Evolutionary conservation across 2,888 invertebrate species (phyloP).

Genomic region (Ametastegia equiseti): DNA sequence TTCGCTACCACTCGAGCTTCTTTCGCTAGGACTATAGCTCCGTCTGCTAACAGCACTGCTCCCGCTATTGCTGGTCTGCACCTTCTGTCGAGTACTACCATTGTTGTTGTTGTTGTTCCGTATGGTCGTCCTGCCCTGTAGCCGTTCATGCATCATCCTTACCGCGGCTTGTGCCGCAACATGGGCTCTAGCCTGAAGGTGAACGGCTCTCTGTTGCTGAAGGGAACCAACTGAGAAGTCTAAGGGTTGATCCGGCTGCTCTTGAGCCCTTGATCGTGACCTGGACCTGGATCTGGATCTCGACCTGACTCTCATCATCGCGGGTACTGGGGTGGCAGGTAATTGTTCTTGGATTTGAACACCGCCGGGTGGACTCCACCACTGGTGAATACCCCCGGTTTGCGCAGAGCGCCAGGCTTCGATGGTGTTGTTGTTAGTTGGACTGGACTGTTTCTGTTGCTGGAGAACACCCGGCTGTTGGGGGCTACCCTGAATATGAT

Average conservation of each 20-base stretch:
- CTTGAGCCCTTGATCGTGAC: constrained; percentile 57
- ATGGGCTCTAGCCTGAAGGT: constrained; percentile 34
- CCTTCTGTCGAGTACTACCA: constrained; percentile 66
- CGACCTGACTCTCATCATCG: constrained; percentile 28
- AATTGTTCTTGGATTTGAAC: constrained; percentile 66
- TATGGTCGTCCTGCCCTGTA: constrained; percentile 56
- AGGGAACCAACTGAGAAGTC: constrained; percentile 85
- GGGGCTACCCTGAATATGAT: constrained; percentile 53
- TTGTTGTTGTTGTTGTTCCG: constrained; percentile 73
- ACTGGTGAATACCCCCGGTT: constrained; percentile 67
- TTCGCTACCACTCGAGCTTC: constrained; percentile 70
- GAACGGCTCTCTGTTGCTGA: constrained; percentile 67
- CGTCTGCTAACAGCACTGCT: constrained; percentile 62
- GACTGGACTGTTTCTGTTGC: constrained; percentile 74
- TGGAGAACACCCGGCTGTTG: constrained; percentile 50
- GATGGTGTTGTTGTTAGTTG: constrained; percentile 78
- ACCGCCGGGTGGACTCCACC: constrained; percentile 69
- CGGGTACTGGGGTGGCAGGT: constrained; percentile 11
- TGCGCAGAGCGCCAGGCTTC: constrained; percentile 75
- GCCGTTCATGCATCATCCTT: constrained; percentile 65
- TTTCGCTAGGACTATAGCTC: constrained; percentile 73
- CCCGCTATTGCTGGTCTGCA: constrained; percentile 59
- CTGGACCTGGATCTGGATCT: constrained; percentile 37
- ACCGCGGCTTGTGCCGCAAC: constrained; percentile 49
- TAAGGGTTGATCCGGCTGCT: constrained; percentile 81